Conservation (phyloP, 2,888 invertebrate genomes). For the Folsomia manolachei region DNA sequence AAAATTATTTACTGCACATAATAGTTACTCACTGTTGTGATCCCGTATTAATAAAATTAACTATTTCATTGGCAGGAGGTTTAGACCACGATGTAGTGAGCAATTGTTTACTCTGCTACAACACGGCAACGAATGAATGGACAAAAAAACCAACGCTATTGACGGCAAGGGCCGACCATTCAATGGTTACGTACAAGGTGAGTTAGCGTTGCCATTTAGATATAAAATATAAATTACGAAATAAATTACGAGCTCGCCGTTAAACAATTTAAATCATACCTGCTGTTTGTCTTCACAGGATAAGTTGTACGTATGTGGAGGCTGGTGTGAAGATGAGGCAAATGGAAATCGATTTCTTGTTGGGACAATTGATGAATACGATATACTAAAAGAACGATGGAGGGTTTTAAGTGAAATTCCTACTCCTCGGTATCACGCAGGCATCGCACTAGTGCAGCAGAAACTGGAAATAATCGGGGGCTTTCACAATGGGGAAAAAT, state of each 20-base stretch:
- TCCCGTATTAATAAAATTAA: no score
- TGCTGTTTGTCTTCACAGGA: slow-evolving; percentile 51
- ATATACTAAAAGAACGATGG: slow-evolving; percentile 62
- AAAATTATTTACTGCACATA: background rate
- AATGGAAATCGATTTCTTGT: slow-evolving; percentile 60
- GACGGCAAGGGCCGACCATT: slow-evolving; percentile 65
- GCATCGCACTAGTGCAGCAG: slow-evolving; percentile 62
- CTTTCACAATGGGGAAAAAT: slow-evolving; percentile 65
- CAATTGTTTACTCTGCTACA: slow-evolving; percentile 59
- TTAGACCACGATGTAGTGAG: slow-evolving; percentile 61
- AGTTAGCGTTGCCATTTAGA: background rate
- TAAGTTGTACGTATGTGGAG: slow-evolving; percentile 65
- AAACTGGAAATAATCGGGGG: slow-evolving; percentile 70
- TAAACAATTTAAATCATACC: no score
- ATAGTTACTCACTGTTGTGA: background rate
- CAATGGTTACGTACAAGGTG: slow-evolving; percentile 54
- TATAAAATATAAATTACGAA: no score
- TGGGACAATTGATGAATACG: slow-evolving; percentile 66
- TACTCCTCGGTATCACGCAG: slow-evolving; percentile 67
- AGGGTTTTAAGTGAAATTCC: slow-evolving; percentile 63
- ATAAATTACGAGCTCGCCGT: no score
- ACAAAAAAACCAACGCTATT: slow-evolving; percentile 59
- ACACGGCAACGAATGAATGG: slow-evolving; percentile 60
- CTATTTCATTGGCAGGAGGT: slow-evolving; percentile 56
- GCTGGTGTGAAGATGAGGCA: slow-evolving; percentile 56